Evolutionary conservation across 2,888 invertebrate genomes (phyloP), one percentile per base, ranked within the genome.

Genomic region (Xestia ashworthii): DNA sequence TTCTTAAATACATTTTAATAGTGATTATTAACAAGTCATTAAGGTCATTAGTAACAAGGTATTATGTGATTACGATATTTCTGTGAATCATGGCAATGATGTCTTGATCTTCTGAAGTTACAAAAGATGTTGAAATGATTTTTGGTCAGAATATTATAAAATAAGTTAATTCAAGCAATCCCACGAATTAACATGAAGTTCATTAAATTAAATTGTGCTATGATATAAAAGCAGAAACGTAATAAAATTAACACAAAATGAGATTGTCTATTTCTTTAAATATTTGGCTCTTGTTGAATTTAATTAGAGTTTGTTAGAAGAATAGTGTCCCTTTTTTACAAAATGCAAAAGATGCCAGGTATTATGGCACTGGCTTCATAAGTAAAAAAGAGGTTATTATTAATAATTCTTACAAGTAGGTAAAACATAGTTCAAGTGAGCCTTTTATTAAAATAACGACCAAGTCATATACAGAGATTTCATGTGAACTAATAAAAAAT

Each of bases 401-500:
- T 67, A 53, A 32, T 60, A 64, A 32, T 3, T 32, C n/a, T 3
- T 55, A 53, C 22, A 8, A 22, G 22, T 65, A 32, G 3, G 16
- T 14, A 53, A 1, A 41, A 46, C 3, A 66, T n/a, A 16, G 16
- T 46, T 32, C 8, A 5, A 44, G 11, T 19, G 0, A 16, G 6
- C 9, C 2, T 73, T 50, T 71, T 25, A 73, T 38, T 58, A 55
- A 66, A 55, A 60, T 67, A 55, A 65, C 53, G 19, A 67, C 70
- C 58, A 67, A 80, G 66, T 77, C 76, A 82, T 75, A 71, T 78
- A 65, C 46, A 80, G 65, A 82, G 64, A 81, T 81, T 86, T 84
- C 74, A 77, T 76, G 55, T 62, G 66, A 80, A 82, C 67, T 74
- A 70, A 71, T 67, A 88, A 84, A 88, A 84, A 85, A 75, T 75